Percentiles rank a stretch among this genome's conserved stretches.
Conservation (phyloP, 2,113 vertebrate genomes). For the Panthera leo region DNA sequence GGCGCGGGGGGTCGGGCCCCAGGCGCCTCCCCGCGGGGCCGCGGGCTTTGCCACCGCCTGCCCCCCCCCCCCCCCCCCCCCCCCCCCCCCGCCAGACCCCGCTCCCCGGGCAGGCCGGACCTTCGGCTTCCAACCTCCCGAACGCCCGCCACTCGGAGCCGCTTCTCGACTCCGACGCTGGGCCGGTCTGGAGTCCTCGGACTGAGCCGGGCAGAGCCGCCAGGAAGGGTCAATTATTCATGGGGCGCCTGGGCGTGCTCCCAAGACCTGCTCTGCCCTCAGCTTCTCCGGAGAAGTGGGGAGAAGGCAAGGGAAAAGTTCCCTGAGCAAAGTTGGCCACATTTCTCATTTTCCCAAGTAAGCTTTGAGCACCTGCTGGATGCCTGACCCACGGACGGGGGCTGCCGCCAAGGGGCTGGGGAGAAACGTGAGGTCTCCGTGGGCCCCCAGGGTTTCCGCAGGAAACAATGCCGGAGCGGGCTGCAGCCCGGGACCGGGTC, state of each 20-base stretch:
- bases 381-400: conserved; percentile 41
- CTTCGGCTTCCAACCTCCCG: not conserved
- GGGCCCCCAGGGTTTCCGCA: not conserved
- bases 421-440: not conserved
- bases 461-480: conserved; percentile 62
- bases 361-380: conserved; percentile 75
- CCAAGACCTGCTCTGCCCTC: conserved; percentile 54
- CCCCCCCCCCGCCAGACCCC: not conserved
- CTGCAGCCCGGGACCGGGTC: conserved; percentile 49
- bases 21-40: not conserved
- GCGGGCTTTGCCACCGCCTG: not conserved
- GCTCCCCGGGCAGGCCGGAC: not conserved
- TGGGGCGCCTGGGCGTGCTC: conserved; percentile 55
- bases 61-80: not conserved
- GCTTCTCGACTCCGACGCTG: not conserved
- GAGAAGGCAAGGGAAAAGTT: conserved; percentile 69
- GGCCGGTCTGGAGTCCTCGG: not conserved
- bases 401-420: not conserved
- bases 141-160: not conserved
- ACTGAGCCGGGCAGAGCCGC: conserved; percentile 14
- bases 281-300: conserved; percentile 43
- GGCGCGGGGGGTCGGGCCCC: not conserved
- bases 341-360: conserved; percentile 59
- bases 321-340: conserved; percentile 72
- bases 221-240: conserved; percentile 64